Base-by-base conservation (phyloP, 1,140 invertebrate species). In the Trichogramma pretiosum region DNA sequence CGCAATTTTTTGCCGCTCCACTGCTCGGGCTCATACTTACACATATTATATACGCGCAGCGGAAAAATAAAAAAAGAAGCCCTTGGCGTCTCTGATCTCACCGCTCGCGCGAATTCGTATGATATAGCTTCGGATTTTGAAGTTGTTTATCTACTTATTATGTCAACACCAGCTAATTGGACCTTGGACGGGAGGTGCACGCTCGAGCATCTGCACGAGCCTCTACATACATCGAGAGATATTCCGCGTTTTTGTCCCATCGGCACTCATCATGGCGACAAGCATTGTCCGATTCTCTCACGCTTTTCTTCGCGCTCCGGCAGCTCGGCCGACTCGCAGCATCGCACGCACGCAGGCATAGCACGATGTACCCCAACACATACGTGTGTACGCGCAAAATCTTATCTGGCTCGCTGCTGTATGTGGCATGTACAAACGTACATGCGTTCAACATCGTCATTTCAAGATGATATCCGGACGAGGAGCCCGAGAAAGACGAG, bases 121-220 rank as follows among this genome's bases (percentile, higher is more conserved):
- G n/a, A n/a, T n/a, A n/a, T n/a, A n/a, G n/a, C n/a, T n/a, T n/a
- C 21, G 33, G 43, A 32, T 44, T 55, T 55, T 42, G 22, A 46
- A 41, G 44, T 55, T 52, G 45, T 55, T 52, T 52, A 52, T 55
- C 46, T 52, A 52, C 54, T 56, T 56, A 56, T 56, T 56, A 56
- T 56, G 54, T 56, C 54, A 53, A 46, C 41, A 24, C 5, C 33
- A 28, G 54, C 54, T 56, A 56, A 56, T 56, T 56, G 51, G 54
- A 24, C 52, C 37, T 50, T 34, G 11, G n/a, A 40, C 23, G 19
- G 42, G 33, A 26, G 42, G 46, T 54, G 37, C 48, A 47, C 44
- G 47, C 52, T 50, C 52, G 54, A 5, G 24, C n/a, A n/a, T 50
- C 43, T 38, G 21, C 11, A 13, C 30, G 34, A 17, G 21, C 13